Percentiles rank a stretch among this genome's conserved stretches.
phyloP scores from a whole-genome alignment of 2,888 invertebrate species.

The Baccha elongata region DNA sequence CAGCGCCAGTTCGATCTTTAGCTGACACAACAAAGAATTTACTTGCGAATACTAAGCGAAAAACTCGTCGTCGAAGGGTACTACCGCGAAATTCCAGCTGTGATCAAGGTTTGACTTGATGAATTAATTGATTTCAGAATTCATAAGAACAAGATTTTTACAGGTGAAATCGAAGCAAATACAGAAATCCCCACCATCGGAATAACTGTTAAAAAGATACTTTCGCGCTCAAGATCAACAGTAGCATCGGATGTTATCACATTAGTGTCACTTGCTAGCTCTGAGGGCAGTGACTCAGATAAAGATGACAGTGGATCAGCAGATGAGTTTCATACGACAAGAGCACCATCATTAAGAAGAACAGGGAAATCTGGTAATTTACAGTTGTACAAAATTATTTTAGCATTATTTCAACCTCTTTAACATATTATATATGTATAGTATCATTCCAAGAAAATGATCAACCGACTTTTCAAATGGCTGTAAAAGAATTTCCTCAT shows the following conservation, averaged over 20 bases:
- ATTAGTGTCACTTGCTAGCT: conserved; percentile 87
- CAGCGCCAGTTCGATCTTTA: conserved; percentile 81
- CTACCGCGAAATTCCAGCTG: conserved; percentile 76
- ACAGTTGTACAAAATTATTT: no score
- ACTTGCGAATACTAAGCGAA: conserved; percentile 78
- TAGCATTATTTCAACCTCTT: no score
- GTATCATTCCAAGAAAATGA: conserved; percentile 83
- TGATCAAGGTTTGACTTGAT: conserved; percentile 67
- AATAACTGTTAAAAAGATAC: conserved; percentile 75
- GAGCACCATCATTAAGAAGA: conserved; percentile 80
- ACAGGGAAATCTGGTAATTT: conserved; percentile 82
- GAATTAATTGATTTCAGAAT: not conserved
- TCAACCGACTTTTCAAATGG: conserved; percentile 79
- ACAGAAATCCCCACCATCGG: conserved; percentile 16
- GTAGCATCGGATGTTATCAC: conserved; percentile 84
- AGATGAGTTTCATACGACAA: conserved; percentile 76
- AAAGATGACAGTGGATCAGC: conserved; percentile 79
- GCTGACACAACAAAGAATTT: conserved; percentile 78
- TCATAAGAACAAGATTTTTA: not conserved
- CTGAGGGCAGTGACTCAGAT: conserved; percentile 86
- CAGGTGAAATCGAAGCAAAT: conserved; percentile 33
- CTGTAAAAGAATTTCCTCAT: conserved; percentile 80
- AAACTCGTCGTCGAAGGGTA: conserved; percentile 78
- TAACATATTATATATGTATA: no score
- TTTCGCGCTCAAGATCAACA: conserved; percentile 79